These are phyloP conservation scores for Microcaecilia unicolor DNA, from an alignment of 2,797 vertebrate species.

Conservation along the genomic window DNA sequence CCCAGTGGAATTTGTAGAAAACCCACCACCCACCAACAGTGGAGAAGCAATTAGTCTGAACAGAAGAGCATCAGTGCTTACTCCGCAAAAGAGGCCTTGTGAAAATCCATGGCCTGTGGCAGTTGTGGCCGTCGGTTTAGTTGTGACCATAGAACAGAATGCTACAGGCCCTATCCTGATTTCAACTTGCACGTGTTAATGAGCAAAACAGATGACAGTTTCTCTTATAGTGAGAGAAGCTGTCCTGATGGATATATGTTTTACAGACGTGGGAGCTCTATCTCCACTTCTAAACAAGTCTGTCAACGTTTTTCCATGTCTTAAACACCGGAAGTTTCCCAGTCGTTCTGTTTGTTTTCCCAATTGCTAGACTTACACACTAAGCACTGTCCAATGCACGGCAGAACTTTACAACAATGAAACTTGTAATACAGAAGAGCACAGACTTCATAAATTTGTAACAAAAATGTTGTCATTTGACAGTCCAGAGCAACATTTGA, in stretches of 20 bases:
- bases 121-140: too few relatives aligned
- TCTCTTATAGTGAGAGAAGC: constrained; percentile 21
- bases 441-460: too few relatives aligned
- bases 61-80: too few relatives aligned
- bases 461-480: constrained; percentile 10
- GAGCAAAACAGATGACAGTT: constrained; percentile 9
- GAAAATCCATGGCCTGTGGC: not conserved
- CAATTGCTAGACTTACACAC: constrained; percentile 55
- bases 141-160: too few relatives aligned
- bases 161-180: constrained; percentile 2
- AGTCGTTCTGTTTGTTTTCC: constrained; percentile 42
- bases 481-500: constrained; percentile 38
- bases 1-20: constrained; percentile 17
- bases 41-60: constrained; percentile 27
- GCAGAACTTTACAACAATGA: constrained; percentile 50
- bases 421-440: too few relatives aligned
- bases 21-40: constrained; percentile 20
- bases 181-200: constrained; percentile 15
- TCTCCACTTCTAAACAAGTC: constrained; percentile 40
- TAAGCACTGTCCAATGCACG: constrained; percentile 59
- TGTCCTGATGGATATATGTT: constrained; percentile 33
- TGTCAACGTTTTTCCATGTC: constrained; percentile 38
- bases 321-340: constrained; percentile 52
- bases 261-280: constrained; percentile 36
- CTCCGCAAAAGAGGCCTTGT: constrained; percentile 22